Base-by-base conservation (phyloP, 1,140 invertebrate species). In the Scaptomyza pallida region DNA sequence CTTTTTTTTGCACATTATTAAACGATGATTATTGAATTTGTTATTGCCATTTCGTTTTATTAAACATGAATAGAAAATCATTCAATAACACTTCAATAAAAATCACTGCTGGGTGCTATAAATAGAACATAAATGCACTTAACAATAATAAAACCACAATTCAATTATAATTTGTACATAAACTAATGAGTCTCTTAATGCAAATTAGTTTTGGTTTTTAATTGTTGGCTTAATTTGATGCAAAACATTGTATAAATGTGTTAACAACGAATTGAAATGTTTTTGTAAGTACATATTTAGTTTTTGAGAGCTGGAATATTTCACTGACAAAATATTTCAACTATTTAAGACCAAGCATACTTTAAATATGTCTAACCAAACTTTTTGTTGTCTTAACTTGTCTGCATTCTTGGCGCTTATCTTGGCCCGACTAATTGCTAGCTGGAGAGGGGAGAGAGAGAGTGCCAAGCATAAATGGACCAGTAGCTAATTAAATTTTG, bases 401-500 rank as follows among this genome's bases (percentile, higher is more conserved):
- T 61, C 26, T 51, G 65, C 43, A 69, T 63, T 55, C 51, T 69
- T 54, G 3, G 5, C 44, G 35, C 35, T 70, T 64, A 70, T 70
- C 51, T 70, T 26, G 51, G 26, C 12, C 60, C 43, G 35, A 37
- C 54, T 74, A 74, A 74, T 71, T 74, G 72, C 54, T 43, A 21
- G 26, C 10, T 43, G 12, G 10, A 37, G 56, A 23, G 5, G 19
- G 23, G 26, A 45, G 61, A 26, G n/a, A n/a, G n/a, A n/a, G n/a
- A n/a, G n/a, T n/a, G n/a, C n/a, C n/a, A n/a, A n/a, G n/a, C n/a
- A 30, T 30, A 30, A 30, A 30, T 2, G 40, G 23, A 54, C 40
- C 37, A 35, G 60, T 17, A 64, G 59, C 61, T 73, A 71, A 71
- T 75, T 70, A 79, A 83, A 85, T 80, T 72, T 65, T 72, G 76